Evolutionary conservation across 1,140 invertebrate species (phyloP).

Genomic region (Probaryconus sp.): DNA sequence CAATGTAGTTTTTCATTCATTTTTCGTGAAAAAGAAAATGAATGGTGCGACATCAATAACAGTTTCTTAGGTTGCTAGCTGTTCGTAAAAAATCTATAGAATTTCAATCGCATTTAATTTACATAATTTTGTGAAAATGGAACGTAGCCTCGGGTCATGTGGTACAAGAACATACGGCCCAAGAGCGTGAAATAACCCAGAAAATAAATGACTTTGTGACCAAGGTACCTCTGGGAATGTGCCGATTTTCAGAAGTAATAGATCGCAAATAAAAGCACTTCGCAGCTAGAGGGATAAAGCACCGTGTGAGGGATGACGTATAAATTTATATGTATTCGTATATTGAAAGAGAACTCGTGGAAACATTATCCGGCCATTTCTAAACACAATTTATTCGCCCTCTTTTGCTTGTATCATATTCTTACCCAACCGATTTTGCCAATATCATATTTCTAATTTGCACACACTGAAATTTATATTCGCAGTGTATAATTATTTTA

Average conservation of each 20-base stretch:
- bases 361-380: slow-evolving; percentile 9
- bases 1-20: no score
- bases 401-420: background rate
- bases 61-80: background rate
- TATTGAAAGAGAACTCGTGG: background rate
- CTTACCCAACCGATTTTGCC: no score
- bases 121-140: slow-evolving; percentile 50
- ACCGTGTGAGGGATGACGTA: slow-evolving; percentile 23
- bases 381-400: slow-evolving; percentile 12
- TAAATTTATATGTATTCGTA: slow-evolving; percentile 13
- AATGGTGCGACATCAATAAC: background rate
- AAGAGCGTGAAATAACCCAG: slow-evolving; percentile 43
- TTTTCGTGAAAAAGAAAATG: slow-evolving; percentile 20
- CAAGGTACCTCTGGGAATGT: slow-evolving; percentile 50
- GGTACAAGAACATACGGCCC: slow-evolving; percentile 37
- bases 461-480: no score
- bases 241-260: slow-evolving; percentile 47
- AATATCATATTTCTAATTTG: background rate
- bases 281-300: slow-evolving; percentile 23
- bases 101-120: slow-evolving; percentile 42
- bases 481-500: no score
- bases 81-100: slow-evolving; percentile 8
- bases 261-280: slow-evolving; percentile 40
- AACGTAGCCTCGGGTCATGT: slow-evolving; percentile 16
- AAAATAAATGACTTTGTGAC: slow-evolving; percentile 55